These are phyloP conservation scores for Lapara coniferarum DNA, from an alignment of 2,888 invertebrate species.

Conservation along the genomic window DNA sequence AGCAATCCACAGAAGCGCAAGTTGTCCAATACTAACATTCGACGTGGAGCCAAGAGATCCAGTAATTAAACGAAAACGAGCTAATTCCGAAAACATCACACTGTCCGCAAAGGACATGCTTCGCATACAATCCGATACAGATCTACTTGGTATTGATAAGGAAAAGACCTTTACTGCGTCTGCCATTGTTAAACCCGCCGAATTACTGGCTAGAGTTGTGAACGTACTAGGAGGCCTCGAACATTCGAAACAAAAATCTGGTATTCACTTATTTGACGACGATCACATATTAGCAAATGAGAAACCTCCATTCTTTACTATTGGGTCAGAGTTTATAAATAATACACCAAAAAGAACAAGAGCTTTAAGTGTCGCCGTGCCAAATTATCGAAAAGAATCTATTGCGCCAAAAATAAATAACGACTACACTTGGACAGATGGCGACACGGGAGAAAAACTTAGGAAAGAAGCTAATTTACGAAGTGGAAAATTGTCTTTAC, in stretches of 20 bases:
- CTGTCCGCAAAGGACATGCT: conserved; percentile 76
- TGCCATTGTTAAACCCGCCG: conserved; percentile 89
- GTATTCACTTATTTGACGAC: conserved; percentile 88
- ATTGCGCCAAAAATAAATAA: conserved; percentile 66
- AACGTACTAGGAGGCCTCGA: conserved; percentile 88
- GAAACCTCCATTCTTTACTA: conserved; percentile 81
- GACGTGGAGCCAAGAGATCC: conserved; percentile 81
- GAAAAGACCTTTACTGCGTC: conserved; percentile 89
- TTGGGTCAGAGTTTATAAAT: conserved; percentile 73
- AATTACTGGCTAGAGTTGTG: conserved; percentile 89
- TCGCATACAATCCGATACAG: conserved; percentile 90
- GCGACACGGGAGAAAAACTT: conserved; percentile 84
- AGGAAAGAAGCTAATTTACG: conserved; percentile 78
- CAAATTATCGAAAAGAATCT: conserved; percentile 72
- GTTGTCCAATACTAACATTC: conserved; percentile 89
- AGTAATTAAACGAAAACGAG: conserved; percentile 81
- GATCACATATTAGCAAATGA: conserved; percentile 89
- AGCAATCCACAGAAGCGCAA: conserved; percentile 82
- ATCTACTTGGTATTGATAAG: conserved; percentile 90
- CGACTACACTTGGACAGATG: conserved; percentile 88
- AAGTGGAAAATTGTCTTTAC: conserved; percentile 73
- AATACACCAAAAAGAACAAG: conserved; percentile 79
- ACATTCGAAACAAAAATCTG: conserved; percentile 75
- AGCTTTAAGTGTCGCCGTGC: conserved; percentile 85
- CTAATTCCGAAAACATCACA: conserved; percentile 86